Conservation (phyloP, 2,113 vertebrate species). For the Uria lomvia region DNA sequence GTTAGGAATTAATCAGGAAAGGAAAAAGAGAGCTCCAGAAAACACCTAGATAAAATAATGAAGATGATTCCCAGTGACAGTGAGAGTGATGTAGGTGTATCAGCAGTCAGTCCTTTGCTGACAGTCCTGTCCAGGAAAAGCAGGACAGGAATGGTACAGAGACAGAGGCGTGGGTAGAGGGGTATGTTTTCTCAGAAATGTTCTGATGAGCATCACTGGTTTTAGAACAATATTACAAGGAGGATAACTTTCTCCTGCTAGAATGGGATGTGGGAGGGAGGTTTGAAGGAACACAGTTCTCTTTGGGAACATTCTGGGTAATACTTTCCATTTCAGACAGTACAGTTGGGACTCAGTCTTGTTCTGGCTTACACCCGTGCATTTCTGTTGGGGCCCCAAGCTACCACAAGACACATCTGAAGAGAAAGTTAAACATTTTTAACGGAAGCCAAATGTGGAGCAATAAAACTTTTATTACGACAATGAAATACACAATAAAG, state of each 20-base stretch:
- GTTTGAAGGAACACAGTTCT: neutral
- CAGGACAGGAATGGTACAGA: neutral
- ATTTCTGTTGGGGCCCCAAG: neutral
- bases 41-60: neutral
- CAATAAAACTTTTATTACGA: neutral
- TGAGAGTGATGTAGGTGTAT: neutral
- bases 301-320: slow-evolving; percentile 14
- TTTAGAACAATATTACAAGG: neutral
- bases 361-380: neutral
- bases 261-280: neutral
- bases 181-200: neutral
- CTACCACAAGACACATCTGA: neutral
- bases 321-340: neutral
- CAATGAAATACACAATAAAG: neutral
- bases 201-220: neutral
- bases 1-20: neutral
- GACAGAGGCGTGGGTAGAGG: neutral
- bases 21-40: neutral
- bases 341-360: neutral
- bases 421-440: neutral
- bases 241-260: neutral
- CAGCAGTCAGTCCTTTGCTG: neutral
- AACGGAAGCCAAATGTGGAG: neutral
- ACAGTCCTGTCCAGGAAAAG: neutral
- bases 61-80: neutral